These are phyloP conservation scores for Lates calcarifer DNA, from an alignment of 2,113 vertebrate species.

Conservation along the genomic window DNA sequence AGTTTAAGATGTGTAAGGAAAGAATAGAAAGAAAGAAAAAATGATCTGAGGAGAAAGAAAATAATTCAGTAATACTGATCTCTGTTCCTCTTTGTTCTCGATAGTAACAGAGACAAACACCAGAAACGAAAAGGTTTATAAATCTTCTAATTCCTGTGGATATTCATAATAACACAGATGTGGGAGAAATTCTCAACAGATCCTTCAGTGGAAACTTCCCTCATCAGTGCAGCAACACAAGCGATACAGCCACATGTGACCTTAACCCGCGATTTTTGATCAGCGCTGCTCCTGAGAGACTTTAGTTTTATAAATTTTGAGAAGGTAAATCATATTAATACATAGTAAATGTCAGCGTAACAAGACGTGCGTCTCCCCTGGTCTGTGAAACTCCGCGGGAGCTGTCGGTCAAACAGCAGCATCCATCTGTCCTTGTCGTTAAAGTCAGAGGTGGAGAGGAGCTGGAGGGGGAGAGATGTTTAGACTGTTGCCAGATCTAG, in stretches of 20 bases:
- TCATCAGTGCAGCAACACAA: constrained; percentile 5
- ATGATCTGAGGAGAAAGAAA: neutral
- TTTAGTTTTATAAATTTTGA: neutral
- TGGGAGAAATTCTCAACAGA: constrained; percentile 22
- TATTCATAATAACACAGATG: constrained; percentile 43
- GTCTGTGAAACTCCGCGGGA: constrained; percentile 24
- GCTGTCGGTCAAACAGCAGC: constrained; percentile 40
- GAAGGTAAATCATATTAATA: too few relatives aligned
- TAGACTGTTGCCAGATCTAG: constrained; percentile 1
- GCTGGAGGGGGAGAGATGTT: constrained; percentile 19
- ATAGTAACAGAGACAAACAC: neutral
- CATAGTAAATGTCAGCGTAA: constrained; percentile 11
- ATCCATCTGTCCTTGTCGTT: constrained; percentile 55
- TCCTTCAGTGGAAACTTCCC: constrained; percentile 33
- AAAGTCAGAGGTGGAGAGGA: constrained; percentile 27
- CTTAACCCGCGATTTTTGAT: neutral
- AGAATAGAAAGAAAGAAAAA: too few relatives aligned
- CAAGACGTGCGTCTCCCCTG: constrained; percentile 6
- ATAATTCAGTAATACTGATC: neutral
- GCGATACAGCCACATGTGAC: constrained; percentile 22
- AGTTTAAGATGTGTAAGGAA: too few relatives aligned
- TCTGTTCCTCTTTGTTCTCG: neutral
- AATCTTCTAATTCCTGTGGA: neutral
- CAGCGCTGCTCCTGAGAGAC: neutral
- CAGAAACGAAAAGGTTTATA: constrained; percentile 9